A percentile compares a stretch with the other conserved stretches of the same genome.
phyloP scores from a whole-genome alignment of 2,888 invertebrate genomes.

The Luperina testacea region DNA sequence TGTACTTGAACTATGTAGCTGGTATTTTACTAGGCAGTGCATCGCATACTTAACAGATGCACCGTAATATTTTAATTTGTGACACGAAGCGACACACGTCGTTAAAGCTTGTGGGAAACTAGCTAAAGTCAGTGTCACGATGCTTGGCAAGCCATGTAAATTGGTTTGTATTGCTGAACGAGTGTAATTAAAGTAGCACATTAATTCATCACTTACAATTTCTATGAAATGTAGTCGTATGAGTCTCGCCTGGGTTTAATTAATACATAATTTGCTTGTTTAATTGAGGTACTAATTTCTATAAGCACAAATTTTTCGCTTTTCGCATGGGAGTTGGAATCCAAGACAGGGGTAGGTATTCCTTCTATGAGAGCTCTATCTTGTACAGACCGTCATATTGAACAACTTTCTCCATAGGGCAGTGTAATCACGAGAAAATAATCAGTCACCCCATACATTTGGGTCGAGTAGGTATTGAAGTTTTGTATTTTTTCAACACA shows the following conservation, averaged over 20 bases:
- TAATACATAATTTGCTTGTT: slow-evolving; percentile 16
- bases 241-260: slow-evolving; percentile 9
- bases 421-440: too few relatives aligned
- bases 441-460: neutral
- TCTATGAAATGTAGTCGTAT: slow-evolving; percentile 62
- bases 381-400: neutral
- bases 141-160: slow-evolving; percentile 65
- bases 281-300: slow-evolving; percentile 22
- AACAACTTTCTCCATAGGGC: neutral
- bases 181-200: slow-evolving; percentile 59
- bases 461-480: neutral
- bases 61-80: slow-evolving; percentile 86
- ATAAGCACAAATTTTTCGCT: neutral
- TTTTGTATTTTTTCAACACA: neutral
- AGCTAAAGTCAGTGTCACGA: slow-evolving; percentile 71
- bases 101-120: slow-evolving; percentile 71
- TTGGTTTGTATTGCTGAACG: slow-evolving; percentile 61
- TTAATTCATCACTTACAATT: slow-evolving; percentile 66
- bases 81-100: slow-evolving; percentile 71
- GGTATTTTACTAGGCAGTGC: slow-evolving; percentile 71
- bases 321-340: neutral
- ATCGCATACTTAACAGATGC: slow-evolving; percentile 79
- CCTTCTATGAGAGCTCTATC: neutral
- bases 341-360: neutral
- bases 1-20: slow-evolving; percentile 51